Base-by-base conservation (phyloP, 2,113 vertebrate genomes). In the Callopanchax toddi region DNA sequence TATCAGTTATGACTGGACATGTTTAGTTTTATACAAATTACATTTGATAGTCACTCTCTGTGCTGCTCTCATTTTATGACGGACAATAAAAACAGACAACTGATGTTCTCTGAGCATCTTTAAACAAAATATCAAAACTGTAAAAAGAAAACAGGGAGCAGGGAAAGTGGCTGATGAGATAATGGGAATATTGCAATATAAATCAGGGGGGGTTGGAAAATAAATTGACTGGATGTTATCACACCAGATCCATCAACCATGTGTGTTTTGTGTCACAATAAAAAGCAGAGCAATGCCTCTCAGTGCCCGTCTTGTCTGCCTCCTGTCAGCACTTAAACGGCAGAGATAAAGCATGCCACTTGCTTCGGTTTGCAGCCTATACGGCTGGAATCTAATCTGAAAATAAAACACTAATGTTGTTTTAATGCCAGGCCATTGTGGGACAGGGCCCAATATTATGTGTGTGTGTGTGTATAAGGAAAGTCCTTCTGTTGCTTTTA, bases 181-280 rank as follows among this genome's bases (percentile, higher is more conserved):
- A 84, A 83, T 72, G 54, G 49, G n/a, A 20, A 44, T 61, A 74
- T 63, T 40, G 52, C 62, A 74, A 81, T 81, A 86, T 69, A 67
- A 81, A 84, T 89, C 75, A 76, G 57, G 62, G 49, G 39, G 25
- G 52, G 56, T 82, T 54, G 65, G 61, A 78, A 66, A 83, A 78
- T 65, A 89, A 91, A 92, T 90, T 89, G 86, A 74, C 76, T 87
- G 69, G 80, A 83, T 89, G 79, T 79, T 91, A 91, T 92, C 89
- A 76, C 65, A 71, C 61, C 50, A 74, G 82, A 87, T 84, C 65
- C 74, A 79, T 88, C 78, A 71, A 34, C 74, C 60, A 67, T 81
- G 81, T 79, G 75, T 85, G 81, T 74, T 83, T 86, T 86, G 81
- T 71, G 72, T 82, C 77, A 74, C 74, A 85, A 76, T 83, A 82